Conservation (phyloP, 1,140 invertebrate genomes). For the Eupeodes corollae region DNA sequence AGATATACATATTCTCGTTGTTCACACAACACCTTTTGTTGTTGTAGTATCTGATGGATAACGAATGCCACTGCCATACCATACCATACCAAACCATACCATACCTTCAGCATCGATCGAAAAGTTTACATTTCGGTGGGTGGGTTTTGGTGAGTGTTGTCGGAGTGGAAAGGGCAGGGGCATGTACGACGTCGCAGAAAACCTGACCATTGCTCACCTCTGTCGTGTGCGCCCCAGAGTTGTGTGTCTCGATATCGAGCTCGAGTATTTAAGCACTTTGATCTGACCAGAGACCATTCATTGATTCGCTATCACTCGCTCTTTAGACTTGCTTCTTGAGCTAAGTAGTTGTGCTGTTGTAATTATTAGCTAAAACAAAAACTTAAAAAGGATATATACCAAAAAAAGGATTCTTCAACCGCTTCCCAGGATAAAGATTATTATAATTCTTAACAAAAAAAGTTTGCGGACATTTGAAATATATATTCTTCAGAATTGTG, state of each 20-base stretch:
- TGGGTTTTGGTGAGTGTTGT: no score
- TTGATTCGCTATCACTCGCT: constrained; percentile 38
- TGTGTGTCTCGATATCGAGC: background rate
- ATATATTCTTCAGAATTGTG: background rate
- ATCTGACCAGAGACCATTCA: constrained; percentile 29
- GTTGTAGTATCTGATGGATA: background rate
- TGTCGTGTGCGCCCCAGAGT: no score
- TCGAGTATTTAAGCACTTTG: constrained; percentile 35
- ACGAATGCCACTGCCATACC: no score
- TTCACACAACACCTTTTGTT: background rate
- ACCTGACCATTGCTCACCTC: no score
- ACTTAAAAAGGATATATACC: constrained; percentile 7
- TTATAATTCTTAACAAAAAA: constrained; percentile 8
- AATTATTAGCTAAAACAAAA: constrained; percentile 30
- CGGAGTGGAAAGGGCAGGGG: no score
- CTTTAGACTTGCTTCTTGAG: constrained; percentile 34
- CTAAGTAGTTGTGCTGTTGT: constrained; percentile 22
- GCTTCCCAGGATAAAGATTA: background rate
- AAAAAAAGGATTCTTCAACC: background rate
- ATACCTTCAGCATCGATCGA: no score
- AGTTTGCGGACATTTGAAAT: no score
- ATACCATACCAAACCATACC: no score
- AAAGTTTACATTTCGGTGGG: no score
- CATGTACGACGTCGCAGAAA: no score
- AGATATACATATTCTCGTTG: background rate